Percentiles rank a stretch among this genome's conserved stretches.
Evolutionary conservation across 2,888 invertebrate genomes (phyloP).

Genomic region (Mesorhabditis sp.): DNA sequence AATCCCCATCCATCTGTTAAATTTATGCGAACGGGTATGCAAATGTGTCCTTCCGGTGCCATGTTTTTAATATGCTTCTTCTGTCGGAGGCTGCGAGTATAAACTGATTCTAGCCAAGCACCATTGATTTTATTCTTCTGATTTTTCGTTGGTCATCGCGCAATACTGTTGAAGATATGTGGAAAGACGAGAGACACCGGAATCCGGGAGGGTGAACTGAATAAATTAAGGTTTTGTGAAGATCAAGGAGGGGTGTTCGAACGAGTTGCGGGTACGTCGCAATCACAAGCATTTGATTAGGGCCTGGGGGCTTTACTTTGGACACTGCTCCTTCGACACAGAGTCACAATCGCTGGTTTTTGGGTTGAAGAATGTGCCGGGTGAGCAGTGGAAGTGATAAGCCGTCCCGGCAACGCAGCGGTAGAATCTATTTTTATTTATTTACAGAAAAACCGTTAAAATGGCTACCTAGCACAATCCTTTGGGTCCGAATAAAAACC

Average conservation of each 20-base stretch:
- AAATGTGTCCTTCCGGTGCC: too few species aligned
- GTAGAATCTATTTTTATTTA: slow-evolving; percentile 40
- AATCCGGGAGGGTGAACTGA: not conserved
- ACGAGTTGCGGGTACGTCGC: not conserved
- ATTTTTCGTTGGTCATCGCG: not conserved
- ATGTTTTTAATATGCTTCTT: too few species aligned
- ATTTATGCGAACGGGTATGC: too few species aligned
- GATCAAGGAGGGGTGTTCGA: not conserved
- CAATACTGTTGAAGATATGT: not conserved
- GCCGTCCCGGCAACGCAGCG: slow-evolving; percentile 49
- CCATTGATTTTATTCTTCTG: too few species aligned
- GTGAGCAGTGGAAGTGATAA: slow-evolving; percentile 55
- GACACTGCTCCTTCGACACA: not conserved
- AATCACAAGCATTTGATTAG: not conserved
- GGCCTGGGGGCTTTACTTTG: not conserved
- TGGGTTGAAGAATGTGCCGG: slow-evolving; percentile 36
- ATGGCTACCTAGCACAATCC: slow-evolving; percentile 14
- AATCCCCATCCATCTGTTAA: too few species aligned
- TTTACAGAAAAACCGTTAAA: not conserved
- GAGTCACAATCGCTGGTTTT: not conserved
- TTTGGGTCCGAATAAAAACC: slow-evolving; percentile 12
- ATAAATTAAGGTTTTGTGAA: not conserved
- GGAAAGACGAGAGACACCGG: slow-evolving; percentile 5
- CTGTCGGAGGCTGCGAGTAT: too few species aligned
- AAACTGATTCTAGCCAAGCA: too few species aligned